Base-by-base conservation (phyloP, 2,113 vertebrate genomes). In the Phalacrocorax carbo region DNA sequence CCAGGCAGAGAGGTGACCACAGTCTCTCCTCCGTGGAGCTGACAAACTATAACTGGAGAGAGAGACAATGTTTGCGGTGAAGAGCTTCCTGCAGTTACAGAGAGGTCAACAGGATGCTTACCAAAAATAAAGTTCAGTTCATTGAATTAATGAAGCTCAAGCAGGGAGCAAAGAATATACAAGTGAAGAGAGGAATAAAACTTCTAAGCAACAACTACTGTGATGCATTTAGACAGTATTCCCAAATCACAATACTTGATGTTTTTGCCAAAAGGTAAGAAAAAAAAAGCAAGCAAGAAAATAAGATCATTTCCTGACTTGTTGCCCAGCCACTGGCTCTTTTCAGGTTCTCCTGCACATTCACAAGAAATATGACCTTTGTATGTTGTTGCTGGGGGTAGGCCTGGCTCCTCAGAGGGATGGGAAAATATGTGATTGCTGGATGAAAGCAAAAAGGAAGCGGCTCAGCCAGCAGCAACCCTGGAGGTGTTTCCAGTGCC, bases 31-130 rank as follows among this genome's bases (percentile, higher is more conserved):
- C 64, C n/a, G 30, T 26, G 65, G 27, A 79, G 19, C 54, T 91
- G 77, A 87, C 69, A 51, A 79, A 69, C 30, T 68, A 3, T 30
- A 83, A 46, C 61, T 76, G 65, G n/a, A 66, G 36, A 89, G 51
- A 87, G 19, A 65, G 52, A 83, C 19, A 55, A 42, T 32, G 52
- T 82, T 86, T 71, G 76, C 0, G 21, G 72, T 62, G 57, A 91
- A 95, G 52, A 93, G 52, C 52, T 95, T 96, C 93, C 94, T 97
- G 78, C 62, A 70, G 71, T 65, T 81, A 70, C 54, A 70, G 71
- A 72, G 57, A 66, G 79, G 79, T 94, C 89, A 91, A 69, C 83
- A 90, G 89, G 87, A 94, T 94, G 78, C 78, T 91, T 72, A 90
- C 86, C 84, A 79, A 93, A 97, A 95, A 85, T 72, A 86, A 90